These are phyloP conservation scores for Hydrozoanthus tunicans DNA, from an alignment of 64 coral and sea anemone genomes.

Conservation along the genomic window DNA sequence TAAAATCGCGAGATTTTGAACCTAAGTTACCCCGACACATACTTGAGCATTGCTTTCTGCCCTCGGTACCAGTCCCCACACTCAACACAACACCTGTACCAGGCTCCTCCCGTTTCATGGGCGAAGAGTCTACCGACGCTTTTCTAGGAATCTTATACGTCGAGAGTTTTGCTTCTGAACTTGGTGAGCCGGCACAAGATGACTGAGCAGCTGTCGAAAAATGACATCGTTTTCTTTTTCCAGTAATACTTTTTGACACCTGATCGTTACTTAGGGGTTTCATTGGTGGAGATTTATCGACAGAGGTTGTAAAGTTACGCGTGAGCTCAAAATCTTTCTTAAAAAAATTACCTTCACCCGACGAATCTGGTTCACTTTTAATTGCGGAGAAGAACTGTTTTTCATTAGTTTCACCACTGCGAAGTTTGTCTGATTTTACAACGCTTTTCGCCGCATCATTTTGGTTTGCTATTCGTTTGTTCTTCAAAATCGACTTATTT, in stretches of 20 bases:
- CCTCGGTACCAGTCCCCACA: background rate
- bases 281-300: background rate
- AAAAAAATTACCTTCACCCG: background rate
- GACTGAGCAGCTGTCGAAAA: background rate
- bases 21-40: background rate
- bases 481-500: background rate
- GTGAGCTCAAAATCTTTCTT: background rate
- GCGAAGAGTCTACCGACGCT: background rate
- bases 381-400: background rate
- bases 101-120: background rate
- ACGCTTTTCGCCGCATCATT: background rate
- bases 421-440: background rate
- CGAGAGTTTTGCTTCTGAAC: constrained; percentile 4
- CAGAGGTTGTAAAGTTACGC: background rate
- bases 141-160: constrained; percentile 62
- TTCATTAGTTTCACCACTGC: background rate
- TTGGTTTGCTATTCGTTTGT: background rate
- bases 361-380: background rate
- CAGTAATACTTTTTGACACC: background rate
- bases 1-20: no score
- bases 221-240: background rate
- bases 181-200: background rate
- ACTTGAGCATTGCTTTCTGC: background rate
- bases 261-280: background rate
- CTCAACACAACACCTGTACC: background rate